phyloP scores from a whole-genome alignment of 35 echinoderm and acorn worm genomes.

The Patiria miniata region DNA sequence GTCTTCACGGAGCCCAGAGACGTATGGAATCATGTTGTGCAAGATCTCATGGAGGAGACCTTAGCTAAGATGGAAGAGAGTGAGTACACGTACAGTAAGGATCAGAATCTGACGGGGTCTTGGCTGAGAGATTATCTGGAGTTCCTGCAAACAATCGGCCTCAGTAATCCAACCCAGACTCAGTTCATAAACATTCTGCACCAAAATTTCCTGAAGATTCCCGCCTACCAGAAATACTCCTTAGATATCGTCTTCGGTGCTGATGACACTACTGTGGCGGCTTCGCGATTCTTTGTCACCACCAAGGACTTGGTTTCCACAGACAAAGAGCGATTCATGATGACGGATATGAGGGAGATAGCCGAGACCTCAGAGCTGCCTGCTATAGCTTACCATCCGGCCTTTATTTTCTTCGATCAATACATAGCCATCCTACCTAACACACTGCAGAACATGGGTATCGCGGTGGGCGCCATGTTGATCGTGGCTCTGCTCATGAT shows the following conservation, averaged over 20 bases:
- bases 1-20: slow-evolving; percentile 51
- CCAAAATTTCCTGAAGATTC: slow-evolving; percentile 43
- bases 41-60: slow-evolving; percentile 31
- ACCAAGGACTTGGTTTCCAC: slow-evolving; percentile 39
- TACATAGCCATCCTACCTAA: slow-evolving; percentile 53
- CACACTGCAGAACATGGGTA: slow-evolving; percentile 55
- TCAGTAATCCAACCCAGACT: slow-evolving; percentile 2
- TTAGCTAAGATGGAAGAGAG: slow-evolving; percentile 32
- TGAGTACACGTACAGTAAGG: slow-evolving; percentile 13
- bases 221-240: slow-evolving; percentile 38
- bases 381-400: slow-evolving; percentile 44
- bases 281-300: slow-evolving; percentile 65
- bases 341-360: slow-evolving; percentile 48
- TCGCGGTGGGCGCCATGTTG: slow-evolving; percentile 61
- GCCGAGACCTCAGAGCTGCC: slow-evolving; percentile 38
- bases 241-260: slow-evolving; percentile 62
- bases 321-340: slow-evolving; percentile 50
- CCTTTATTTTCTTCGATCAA: slow-evolving; percentile 77
- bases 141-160: background rate
- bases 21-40: slow-evolving; percentile 49
- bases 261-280: slow-evolving; percentile 23
- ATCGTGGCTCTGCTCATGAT: slow-evolving; percentile 62
- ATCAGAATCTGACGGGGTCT: slow-evolving; percentile 30
- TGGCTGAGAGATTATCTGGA: slow-evolving; percentile 61
- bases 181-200: slow-evolving; percentile 40